A percentile compares a stretch with the other conserved stretches of the same genome.
phyloP scores from a whole-genome alignment of 2,797 vertebrate species.

The Melanotaenia pygmaea region DNA sequence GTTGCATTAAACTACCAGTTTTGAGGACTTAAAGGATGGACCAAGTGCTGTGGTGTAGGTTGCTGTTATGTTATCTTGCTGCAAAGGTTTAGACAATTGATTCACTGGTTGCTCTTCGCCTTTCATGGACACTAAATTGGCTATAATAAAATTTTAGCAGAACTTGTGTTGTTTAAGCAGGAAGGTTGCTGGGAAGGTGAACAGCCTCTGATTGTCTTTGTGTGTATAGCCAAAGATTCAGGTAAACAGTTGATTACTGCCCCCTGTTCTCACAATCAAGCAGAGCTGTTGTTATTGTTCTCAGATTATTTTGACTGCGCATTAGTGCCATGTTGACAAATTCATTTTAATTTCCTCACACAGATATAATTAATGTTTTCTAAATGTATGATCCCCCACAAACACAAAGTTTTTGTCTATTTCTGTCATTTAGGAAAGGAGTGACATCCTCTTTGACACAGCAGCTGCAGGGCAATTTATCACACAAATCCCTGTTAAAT shows the following conservation, averaged over 20 bases:
- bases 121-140: not conserved
- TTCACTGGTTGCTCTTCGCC: not conserved
- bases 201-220: not conserved
- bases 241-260: not conserved
- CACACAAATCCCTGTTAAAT: conserved; percentile 46
- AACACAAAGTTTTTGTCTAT: conserved; percentile 29
- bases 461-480: conserved; percentile 56
- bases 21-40: not conserved
- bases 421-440: conserved; percentile 62
- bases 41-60: not conserved
- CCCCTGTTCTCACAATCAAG: conserved; percentile 11
- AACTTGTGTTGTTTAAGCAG: not conserved
- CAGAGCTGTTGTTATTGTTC: not conserved
- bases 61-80: not conserved
- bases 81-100: not conserved
- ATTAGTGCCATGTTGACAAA: not conserved
- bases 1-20: not conserved
- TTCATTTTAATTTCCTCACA: conserved; percentile 5
- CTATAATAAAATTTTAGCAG: not conserved
- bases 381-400: not conserved
- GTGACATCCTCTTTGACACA: conserved; percentile 46
- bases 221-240: not conserved
- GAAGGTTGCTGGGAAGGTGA: not conserved
- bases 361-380: conserved; percentile 8
- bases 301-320: not conserved